phyloP scores from a whole-genome alignment of 2,797 vertebrate genomes.

The Cuniculus paca region DNA sequence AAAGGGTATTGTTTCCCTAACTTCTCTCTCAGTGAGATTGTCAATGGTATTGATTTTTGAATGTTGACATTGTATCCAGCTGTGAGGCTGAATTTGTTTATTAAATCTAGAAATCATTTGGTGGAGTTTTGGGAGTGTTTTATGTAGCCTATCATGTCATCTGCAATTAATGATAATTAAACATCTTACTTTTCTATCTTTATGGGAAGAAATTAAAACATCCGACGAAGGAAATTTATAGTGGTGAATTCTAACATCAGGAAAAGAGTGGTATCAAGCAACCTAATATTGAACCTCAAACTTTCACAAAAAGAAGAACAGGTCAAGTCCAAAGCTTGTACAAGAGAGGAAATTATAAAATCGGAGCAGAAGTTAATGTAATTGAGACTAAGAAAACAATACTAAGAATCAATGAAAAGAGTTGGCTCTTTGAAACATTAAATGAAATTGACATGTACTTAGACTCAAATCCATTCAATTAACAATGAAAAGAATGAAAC shows the following conservation, averaged over 20 bases:
- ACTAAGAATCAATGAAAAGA: neutral
- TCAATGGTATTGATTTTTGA: neutral
- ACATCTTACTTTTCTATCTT: neutral
- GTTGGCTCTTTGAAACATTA: neutral
- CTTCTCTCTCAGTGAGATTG: neutral
- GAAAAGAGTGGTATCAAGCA: neutral
- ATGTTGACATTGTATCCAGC: neutral
- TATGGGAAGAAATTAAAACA: neutral
- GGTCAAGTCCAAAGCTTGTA: neutral
- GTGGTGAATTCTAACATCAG: neutral
- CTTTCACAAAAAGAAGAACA: neutral
- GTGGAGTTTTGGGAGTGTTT: neutral
- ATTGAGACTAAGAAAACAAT: neutral
- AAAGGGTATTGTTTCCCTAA: neutral
- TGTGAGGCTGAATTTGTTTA: neutral
- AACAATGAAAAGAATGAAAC: neutral
- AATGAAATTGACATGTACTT: neutral
- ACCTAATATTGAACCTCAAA: neutral
- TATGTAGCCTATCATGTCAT: neutral
- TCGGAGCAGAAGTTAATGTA: neutral
- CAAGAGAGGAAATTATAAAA: neutral
- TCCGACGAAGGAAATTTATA: neutral
- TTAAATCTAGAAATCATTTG: neutral
- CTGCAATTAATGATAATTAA: neutral
- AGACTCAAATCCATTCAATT: neutral